Evolutionary conservation across 2,797 vertebrate species (phyloP).

Genomic region (Balearica regulorum): DNA sequence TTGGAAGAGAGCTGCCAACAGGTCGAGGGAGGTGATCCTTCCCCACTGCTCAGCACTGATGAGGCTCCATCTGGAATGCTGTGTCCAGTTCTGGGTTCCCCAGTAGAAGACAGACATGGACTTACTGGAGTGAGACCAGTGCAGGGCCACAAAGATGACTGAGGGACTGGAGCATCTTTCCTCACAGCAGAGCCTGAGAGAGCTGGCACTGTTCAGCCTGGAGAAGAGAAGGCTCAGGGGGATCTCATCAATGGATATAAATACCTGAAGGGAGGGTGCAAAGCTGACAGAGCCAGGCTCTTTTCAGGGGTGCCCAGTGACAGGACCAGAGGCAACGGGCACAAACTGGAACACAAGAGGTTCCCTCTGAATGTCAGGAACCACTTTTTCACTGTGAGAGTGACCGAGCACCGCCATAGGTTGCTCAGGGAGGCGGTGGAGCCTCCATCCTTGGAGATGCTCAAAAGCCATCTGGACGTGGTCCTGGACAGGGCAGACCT

Average conservation of each 20-base stretch:
- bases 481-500: neutral
- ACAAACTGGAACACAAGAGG: neutral
- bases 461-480: neutral
- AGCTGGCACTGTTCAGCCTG: neutral
- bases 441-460: neutral
- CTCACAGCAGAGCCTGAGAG: neutral
- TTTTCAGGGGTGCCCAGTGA: neutral
- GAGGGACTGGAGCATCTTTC: neutral
- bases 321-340: neutral
- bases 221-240: neutral
- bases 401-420: neutral
- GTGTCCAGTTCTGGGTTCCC: neutral
- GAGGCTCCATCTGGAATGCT: neutral
- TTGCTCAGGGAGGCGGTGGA: neutral
- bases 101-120: neutral
- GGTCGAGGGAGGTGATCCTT: neutral
- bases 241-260: neutral
- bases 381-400: neutral
- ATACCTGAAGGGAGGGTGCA: neutral
- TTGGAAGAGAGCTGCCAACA: neutral
- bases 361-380: neutral
- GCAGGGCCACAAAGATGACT: neutral
- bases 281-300: neutral
- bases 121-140: neutral
- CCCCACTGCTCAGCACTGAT: neutral